Percentiles rank a stretch among this genome's conserved stretches.
These are phyloP conservation scores for Myopa testacea DNA, from an alignment of 2,888 invertebrate genomes.

Conservation along the genomic window DNA sequence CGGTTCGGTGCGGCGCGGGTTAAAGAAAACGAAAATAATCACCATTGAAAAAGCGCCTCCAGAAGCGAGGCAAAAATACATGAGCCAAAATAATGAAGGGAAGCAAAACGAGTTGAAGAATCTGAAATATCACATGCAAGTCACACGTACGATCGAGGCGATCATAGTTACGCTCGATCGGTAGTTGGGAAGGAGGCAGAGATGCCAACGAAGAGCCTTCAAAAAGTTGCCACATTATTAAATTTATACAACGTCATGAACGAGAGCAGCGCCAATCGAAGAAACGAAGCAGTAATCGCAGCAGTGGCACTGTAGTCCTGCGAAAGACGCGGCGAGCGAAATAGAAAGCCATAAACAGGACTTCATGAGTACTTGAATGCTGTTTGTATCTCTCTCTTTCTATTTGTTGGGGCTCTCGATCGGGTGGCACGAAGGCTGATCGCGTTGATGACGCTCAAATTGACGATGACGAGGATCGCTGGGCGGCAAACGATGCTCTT, in stretches of 20 bases:
- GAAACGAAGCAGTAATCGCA: not conserved
- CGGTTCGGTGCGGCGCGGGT: not conserved
- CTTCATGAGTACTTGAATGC: not conserved
- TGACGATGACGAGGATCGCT: conserved; percentile 24
- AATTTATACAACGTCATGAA: conserved; percentile 42
- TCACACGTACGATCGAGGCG: conserved; percentile 42
- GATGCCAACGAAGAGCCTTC: conserved; percentile 22
- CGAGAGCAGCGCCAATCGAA: conserved; percentile 20
- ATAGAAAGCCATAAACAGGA: conserved; percentile 4
- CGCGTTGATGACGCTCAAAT: conserved; percentile 11
- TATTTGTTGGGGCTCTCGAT: not conserved
- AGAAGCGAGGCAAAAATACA: conserved; percentile 21
- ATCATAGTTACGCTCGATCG: not conserved
- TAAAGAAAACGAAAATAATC: conserved; percentile 36
- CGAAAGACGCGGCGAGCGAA: not conserved
- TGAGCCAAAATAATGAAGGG: conserved; percentile 43
- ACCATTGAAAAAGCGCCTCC: conserved; percentile 25
- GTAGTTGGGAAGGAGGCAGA: not conserved
- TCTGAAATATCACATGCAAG: conserved; percentile 44
- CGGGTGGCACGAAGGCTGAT: not conserved
- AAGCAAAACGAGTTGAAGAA: conserved; percentile 37
- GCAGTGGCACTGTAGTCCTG: not conserved
- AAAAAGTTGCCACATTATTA: conserved; percentile 46
- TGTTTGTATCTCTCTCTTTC: conserved; percentile 9
- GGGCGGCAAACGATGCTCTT: not conserved